Conservation (phyloP, 2,113 vertebrate species). For the Neogobius melanostomus region DNA sequence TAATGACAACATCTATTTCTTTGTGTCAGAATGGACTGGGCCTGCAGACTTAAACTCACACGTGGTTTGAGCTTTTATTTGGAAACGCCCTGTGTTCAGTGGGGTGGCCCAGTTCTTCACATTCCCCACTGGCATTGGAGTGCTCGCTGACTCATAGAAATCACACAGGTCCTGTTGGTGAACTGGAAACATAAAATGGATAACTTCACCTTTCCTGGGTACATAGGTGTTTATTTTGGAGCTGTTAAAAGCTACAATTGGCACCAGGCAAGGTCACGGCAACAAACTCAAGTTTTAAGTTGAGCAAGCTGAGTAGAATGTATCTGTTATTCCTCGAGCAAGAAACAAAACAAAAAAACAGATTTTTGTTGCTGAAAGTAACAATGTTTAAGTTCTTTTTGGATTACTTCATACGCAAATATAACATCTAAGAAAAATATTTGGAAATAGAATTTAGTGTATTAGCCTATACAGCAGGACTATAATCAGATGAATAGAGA, state of each 20-base stretch:
- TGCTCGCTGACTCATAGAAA: slow-evolving; percentile 1
- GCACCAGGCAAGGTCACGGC: neutral
- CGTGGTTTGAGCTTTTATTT: slow-evolving; percentile 7
- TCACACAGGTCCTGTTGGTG: slow-evolving; percentile 7
- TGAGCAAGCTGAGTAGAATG: too few relatives aligned
- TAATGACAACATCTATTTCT: slow-evolving; percentile 17
- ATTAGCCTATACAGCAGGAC: too few relatives aligned
- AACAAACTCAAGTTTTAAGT: neutral
- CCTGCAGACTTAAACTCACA: slow-evolving; percentile 9
- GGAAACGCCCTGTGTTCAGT: slow-evolving; percentile 19
- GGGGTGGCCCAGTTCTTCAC: slow-evolving; percentile 24
- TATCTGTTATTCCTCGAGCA: too few relatives aligned
- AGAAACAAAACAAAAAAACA: too few relatives aligned
- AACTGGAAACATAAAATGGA: neutral
- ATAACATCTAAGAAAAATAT: too few relatives aligned
- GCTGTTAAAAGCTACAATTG: neutral
- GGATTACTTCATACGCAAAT: too few relatives aligned
- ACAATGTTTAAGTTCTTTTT: too few relatives aligned
- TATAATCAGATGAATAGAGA: too few relatives aligned
- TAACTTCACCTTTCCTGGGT: neutral
- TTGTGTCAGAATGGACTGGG: slow-evolving; percentile 15
- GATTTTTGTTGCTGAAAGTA: too few relatives aligned
- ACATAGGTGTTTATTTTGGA: neutral
- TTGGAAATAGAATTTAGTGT: too few relatives aligned
- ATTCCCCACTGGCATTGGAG: neutral